Evolutionary conservation across 2,888 invertebrate species (phyloP), one percentile per base, ranked within the genome.

Genomic region (Tipula lateralis): DNA sequence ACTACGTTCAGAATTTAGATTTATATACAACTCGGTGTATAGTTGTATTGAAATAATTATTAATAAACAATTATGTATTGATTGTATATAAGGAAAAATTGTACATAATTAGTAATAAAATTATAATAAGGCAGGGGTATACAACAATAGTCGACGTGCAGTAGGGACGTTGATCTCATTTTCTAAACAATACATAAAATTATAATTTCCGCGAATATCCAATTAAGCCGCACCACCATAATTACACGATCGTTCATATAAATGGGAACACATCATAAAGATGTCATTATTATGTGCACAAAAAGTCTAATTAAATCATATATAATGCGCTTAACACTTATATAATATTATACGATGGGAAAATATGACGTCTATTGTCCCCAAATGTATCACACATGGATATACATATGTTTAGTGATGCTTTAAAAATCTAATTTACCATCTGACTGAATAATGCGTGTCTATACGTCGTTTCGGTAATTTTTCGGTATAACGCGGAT

Each of bases 401-500:
- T 2, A 9, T n/a, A n/a, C n/a, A 5, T 6, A 66, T 66, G 66
- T 24, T 66, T 66, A 66, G 66, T 66, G 66, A 66, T 66, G 66
- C 66, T 66, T 66, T 66, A 66, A 66, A 66, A 66, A 66, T 66
- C 66, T 66, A 66, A 66, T 66, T 66, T 66, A 66, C 19, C 24
- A 66, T 66, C 24, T 66, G 66, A 66, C 66, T 66, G 66, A 19
- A 24, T 66, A 44, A 44, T 16, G 16, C 12, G 36, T 1, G 36
- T 32, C 36, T 12, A 34, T 7, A 66, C 66, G 66, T 19, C 66
- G 24, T n/a, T n/a, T n/a, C n/a, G 66, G 24, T n/a, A 66, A 66
- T 66, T 66, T 66, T 66, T 66, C 66, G 66, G 66, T 66, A 24
- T 66, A 66, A 66, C 66, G 66, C 66, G 66, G 66, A 66, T 66